Conservation (phyloP, 2,113 vertebrate genomes). For the Spilogale gracilis region DNA sequence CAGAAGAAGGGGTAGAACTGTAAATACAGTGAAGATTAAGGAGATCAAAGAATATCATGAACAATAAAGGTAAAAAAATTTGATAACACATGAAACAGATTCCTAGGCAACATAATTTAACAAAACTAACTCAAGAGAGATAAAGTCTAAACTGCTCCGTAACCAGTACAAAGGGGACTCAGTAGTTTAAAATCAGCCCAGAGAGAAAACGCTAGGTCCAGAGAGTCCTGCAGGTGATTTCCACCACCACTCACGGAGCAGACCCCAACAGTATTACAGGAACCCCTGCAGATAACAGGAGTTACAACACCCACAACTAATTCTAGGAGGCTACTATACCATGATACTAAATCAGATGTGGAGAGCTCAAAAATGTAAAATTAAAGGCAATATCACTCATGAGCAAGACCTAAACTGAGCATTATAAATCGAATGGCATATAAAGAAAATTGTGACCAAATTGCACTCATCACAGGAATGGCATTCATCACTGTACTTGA, state of each 20-base stretch:
- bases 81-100: not conserved
- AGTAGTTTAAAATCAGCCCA: constrained; percentile 19
- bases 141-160: not conserved
- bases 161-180: not conserved
- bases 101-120: not conserved
- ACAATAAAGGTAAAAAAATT: not conserved
- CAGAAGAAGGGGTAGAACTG: not conserved
- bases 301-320: not conserved
- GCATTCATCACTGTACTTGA: not conserved
- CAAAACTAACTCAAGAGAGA: constrained; percentile 23
- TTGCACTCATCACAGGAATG: not conserved
- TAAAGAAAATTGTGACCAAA: not conserved
- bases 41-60: not conserved
- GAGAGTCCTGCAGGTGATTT: not conserved
- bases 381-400: not conserved
- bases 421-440: not conserved
- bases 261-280: not conserved
- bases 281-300: not conserved
- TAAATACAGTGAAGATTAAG: not conserved
- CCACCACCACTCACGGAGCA: not conserved
- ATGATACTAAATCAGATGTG: not conserved
- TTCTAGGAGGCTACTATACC: not conserved
- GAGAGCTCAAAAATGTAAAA: not conserved
- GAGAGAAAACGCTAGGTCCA: not conserved
- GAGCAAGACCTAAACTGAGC: not conserved